These are phyloP conservation scores for Neodiprion pinetum DNA, from an alignment of 1,140 invertebrate species.

Conservation along the genomic window DNA sequence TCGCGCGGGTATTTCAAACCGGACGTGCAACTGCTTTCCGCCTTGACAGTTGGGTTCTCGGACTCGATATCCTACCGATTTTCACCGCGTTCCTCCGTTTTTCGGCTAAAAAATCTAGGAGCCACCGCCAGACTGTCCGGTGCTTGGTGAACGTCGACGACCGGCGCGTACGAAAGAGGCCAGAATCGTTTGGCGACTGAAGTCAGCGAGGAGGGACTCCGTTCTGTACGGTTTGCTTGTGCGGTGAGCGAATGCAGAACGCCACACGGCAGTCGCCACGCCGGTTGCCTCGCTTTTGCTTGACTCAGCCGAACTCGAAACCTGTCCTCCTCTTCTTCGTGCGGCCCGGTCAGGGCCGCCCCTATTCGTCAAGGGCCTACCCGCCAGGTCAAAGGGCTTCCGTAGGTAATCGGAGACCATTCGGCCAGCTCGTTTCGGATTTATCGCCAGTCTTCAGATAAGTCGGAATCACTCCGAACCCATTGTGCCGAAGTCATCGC, in stretches of 20 bases:
- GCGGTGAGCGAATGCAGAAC: background rate
- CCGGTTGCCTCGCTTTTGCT: slow-evolving; percentile 10
- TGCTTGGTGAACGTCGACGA: too few species aligned
- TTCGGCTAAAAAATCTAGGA: too few species aligned
- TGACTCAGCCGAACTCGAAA: slow-evolving; percentile 12
- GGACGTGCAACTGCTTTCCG: background rate
- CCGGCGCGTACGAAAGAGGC: background rate
- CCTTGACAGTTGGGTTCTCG: too few species aligned
- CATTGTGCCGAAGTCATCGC: too few species aligned
- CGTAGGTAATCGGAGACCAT: background rate
- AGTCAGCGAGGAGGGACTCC: too few species aligned
- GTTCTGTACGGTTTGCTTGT: too few species aligned
- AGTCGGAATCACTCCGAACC: too few species aligned
- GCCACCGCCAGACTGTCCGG: too few species aligned
- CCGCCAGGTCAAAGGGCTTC: slow-evolving; percentile 2
- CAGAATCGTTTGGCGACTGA: slow-evolving; percentile 2
- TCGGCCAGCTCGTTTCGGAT: too few species aligned
- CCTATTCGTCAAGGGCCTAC: background rate
- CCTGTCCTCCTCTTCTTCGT: slow-evolving; percentile 2
- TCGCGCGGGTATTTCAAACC: background rate
- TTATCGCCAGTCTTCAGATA: too few species aligned
- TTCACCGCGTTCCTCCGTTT: too few species aligned
- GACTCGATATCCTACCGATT: too few species aligned
- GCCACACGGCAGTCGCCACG: background rate
- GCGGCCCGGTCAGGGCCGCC: background rate